phyloP scores from a whole-genome alignment of 2,888 invertebrate genomes.

The Sphinx pinastri region DNA sequence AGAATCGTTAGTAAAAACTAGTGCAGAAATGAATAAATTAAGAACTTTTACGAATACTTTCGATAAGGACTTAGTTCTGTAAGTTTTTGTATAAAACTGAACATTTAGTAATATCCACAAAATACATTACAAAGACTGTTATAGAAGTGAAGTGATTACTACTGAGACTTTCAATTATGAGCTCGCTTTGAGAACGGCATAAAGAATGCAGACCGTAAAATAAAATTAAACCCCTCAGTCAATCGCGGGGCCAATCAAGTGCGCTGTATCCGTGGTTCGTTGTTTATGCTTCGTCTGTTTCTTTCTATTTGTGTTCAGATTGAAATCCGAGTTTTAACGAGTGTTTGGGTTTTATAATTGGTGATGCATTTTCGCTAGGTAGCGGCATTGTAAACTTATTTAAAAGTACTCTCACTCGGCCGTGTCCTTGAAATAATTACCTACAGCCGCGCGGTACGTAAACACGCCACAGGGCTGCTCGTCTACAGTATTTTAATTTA shows the following conservation, averaged over 20 bases:
- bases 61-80: background rate
- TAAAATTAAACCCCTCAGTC: constrained; percentile 21
- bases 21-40: too few species aligned
- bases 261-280: background rate
- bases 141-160: background rate
- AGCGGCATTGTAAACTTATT: background rate
- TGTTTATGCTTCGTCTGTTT: constrained; percentile 13
- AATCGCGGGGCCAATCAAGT: constrained; percentile 18
- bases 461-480: too few species aligned
- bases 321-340: background rate
- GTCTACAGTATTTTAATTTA: too few species aligned
- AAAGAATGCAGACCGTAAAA: constrained; percentile 10
- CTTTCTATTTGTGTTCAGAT: background rate
- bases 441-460: too few species aligned
- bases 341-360: background rate
- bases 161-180: background rate
- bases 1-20: background rate
- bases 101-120: background rate
- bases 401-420: too few species aligned
- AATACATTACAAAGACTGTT: background rate
- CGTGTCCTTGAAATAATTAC: too few species aligned
- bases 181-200: background rate
- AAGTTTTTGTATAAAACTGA: background rate
- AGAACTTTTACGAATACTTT: too few species aligned
- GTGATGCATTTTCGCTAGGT: background rate